Conservation (phyloP, 1,140 invertebrate species). For the Macrotrachela quadricornifera region DNA sequence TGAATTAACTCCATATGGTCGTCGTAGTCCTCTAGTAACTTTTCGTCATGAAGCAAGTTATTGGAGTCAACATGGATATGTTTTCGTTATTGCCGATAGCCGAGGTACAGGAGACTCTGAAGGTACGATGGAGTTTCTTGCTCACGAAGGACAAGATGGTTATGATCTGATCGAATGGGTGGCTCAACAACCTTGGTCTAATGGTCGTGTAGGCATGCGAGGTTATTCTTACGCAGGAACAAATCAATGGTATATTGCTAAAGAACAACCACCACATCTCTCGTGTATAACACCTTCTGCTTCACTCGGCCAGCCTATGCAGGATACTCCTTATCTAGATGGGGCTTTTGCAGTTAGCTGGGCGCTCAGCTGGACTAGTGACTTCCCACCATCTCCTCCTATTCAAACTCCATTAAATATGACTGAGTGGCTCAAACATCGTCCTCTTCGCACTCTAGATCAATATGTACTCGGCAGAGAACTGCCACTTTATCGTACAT, state of each 20-base stretch:
- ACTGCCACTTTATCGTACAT: background rate
- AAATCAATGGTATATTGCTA: slow-evolving; percentile 1
- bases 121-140: background rate
- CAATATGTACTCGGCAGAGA: background rate
- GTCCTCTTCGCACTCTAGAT: background rate
- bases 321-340: background rate
- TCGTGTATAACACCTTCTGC: slow-evolving; percentile 1
- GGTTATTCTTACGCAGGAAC: slow-evolving; percentile 1
- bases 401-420: background rate
- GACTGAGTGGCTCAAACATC: slow-evolving; percentile 3
- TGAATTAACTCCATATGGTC: slow-evolving; percentile 1
- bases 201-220: background rate
- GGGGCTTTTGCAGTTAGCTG: background rate
- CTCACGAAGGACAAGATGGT: background rate
- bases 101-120: background rate
- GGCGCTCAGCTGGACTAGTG: background rate
- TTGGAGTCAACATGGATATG: background rate
- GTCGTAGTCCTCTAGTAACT: background rate
- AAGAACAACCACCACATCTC: background rate
- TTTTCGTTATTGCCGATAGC: background rate
- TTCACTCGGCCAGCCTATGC: background rate
- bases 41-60: background rate
- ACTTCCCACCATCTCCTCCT: background rate
- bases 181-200: background rate
- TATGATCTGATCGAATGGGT: slow-evolving; percentile 6